Base-by-base conservation (phyloP, 2,888 invertebrate species). In the Halictus ligatus region DNA sequence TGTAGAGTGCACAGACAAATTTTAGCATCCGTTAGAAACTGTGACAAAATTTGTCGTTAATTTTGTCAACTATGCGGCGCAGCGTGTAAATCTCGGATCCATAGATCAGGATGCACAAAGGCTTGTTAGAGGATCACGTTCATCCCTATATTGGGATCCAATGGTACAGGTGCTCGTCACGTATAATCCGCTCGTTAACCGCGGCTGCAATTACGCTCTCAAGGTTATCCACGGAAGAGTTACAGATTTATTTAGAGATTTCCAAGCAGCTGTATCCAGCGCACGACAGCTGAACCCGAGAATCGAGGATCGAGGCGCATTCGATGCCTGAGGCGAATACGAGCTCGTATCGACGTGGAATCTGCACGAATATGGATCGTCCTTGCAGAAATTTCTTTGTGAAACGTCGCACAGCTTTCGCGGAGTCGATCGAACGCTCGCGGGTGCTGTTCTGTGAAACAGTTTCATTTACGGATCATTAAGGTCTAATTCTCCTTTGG, bases 181-280 rank as follows among this genome's bases (percentile, higher is more conserved):
- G 83, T 78, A 72, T 64, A 83, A 83, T 82, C 71, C 25, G 58
- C 58, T 60, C 46, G 67, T 83, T 74, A 69, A 67, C 67, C 18
- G 18, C 67, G 67, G 60, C 60, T 60, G 75, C 79, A 87, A 89
- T 89, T 89, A 78, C 73, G 75, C 78, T 54, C 76, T 46, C 80
- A 85, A 88, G 78, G 81, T 67, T 78, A 50, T 79, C 83, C 78
- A 69, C 21, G 50, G 76, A 85, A 82, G 85, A 90, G 83, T 80
- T 81, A 85, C 81, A 82, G 89, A 86, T 88, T 90, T 88, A 90
- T 89, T 89, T 89, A 79, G 83, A 88, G 88, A 82, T 85, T 89
- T 77, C 80, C 86, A 82, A 81, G 84, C 90, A 90, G 87, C 84
- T 90, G 90, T 86, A 79, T 60, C 79, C 64, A 77, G 58, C 29